A percentile compares a stretch with the other conserved stretches of the same genome.
Conservation (phyloP, 2,797 vertebrate genomes). For the Adrianichthys oophorus region DNA sequence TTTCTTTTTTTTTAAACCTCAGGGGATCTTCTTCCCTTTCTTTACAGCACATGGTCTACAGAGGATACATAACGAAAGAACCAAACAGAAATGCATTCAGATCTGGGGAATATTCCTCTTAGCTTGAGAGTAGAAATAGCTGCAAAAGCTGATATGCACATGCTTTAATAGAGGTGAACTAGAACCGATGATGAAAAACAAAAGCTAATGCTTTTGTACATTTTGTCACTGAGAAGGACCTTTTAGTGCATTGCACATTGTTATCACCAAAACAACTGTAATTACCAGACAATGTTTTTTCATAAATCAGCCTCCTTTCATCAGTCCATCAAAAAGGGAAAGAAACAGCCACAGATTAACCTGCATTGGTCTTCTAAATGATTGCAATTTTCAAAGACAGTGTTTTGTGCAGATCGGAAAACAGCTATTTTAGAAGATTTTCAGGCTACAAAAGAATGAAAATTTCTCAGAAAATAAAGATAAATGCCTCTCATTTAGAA, state of each 20-base stretch:
- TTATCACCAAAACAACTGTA: conserved; percentile 4
- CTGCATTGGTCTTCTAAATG: conserved; percentile 16
- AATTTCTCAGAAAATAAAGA: conserved; percentile 32
- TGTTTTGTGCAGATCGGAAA: conserved; percentile 24
- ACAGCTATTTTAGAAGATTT: conserved; percentile 16
- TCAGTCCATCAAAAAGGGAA: conserved; percentile 18
- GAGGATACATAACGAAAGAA: conserved; percentile 36
- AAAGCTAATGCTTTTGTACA: neutral
- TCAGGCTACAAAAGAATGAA: conserved; percentile 14
- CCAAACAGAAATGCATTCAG: conserved; percentile 31
- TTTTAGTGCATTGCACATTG: neutral
- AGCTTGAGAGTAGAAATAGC: neutral
- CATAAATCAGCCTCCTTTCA: neutral
- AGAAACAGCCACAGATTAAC: conserved; percentile 9
- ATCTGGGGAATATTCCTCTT: conserved; percentile 10
- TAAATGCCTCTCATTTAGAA: conserved; percentile 33
- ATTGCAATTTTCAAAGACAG: conserved; percentile 18
- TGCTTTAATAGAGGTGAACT: neutral
- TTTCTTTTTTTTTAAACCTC: conserved; percentile 41
- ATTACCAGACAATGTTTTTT: conserved; percentile 7
- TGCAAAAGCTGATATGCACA: neutral
- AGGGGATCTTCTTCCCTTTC: conserved; percentile 25
- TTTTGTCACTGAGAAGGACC: conserved; percentile 10
- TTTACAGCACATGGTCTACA: conserved; percentile 22
- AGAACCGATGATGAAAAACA: neutral